Evolutionary conservation across 2,888 invertebrate genomes (phyloP).

Genomic region (Luffia ferchaultella): DNA sequence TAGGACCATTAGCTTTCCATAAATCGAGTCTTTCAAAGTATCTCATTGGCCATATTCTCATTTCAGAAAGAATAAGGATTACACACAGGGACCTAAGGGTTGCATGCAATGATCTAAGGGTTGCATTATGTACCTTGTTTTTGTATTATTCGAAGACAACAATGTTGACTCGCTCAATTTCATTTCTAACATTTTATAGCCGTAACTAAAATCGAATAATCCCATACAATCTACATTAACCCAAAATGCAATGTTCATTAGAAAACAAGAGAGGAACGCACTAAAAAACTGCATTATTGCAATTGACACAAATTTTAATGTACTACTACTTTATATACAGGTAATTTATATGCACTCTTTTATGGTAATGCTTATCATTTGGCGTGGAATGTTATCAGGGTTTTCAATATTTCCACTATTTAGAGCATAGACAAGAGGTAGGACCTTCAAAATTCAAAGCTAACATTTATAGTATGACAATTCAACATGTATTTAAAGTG

Average conservation of each 20-base stretch:
- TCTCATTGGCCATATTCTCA: conserved; percentile 40
- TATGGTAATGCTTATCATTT: too few species aligned
- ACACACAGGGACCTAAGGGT: too few species aligned
- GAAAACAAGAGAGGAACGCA: neutral
- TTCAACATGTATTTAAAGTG: too few species aligned
- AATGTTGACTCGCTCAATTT: neutral
- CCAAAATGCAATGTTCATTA: neutral
- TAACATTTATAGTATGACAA: too few species aligned
- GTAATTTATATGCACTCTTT: too few species aligned
- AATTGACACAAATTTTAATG: neutral
- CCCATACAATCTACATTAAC: conserved; percentile 15
- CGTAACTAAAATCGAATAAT: conserved; percentile 22
- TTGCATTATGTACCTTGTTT: conserved; percentile 35
- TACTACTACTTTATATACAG: too few species aligned
- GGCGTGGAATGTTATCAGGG: too few species aligned
- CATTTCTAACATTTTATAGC: conserved; percentile 17
- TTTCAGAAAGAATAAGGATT: conserved; percentile 29
- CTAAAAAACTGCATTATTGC: neutral
- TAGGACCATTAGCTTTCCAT: conserved; percentile 35
- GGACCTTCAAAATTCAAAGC: too few species aligned
- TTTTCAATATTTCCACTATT: too few species aligned
- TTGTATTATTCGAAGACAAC: conserved; percentile 13
- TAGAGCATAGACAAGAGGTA: too few species aligned
- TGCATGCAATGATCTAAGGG: conserved; percentile 47
- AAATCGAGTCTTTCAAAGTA: conserved; percentile 38